Percentiles rank a stretch among this genome's conserved stretches.
Conservation (phyloP, 2,888 invertebrate genomes). For the Patella pellucida region DNA sequence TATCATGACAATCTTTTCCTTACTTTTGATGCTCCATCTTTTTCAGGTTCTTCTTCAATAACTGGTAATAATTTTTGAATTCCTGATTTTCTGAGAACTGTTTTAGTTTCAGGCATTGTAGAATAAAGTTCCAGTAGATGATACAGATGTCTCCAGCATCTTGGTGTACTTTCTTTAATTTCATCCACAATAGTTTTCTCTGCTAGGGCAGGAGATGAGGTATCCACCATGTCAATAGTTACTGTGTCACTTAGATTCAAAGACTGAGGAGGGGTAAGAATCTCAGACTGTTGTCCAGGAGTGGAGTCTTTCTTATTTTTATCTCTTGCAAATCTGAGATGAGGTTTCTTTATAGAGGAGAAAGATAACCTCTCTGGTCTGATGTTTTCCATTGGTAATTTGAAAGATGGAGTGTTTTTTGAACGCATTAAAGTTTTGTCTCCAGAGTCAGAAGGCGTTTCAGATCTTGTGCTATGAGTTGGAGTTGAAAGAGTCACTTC, state of each 20-base stretch:
- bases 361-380: slow-evolving; percentile 34
- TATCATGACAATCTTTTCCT: not conserved
- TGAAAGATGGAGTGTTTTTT: slow-evolving; percentile 36
- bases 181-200: slow-evolving; percentile 70
- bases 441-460: slow-evolving; percentile 12
- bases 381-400: slow-evolving; percentile 39
- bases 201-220: slow-evolving; percentile 67
- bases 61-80: slow-evolving; percentile 51
- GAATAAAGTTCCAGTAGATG: slow-evolving; percentile 92
- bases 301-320: slow-evolving; percentile 30
- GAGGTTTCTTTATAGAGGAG: slow-evolving; percentile 37
- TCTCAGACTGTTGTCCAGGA: slow-evolving; percentile 42
- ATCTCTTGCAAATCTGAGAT: slow-evolving; percentile 47
- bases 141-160: slow-evolving; percentile 95
- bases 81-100: slow-evolving; percentile 74
- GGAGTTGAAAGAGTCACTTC: slow-evolving; percentile 20
- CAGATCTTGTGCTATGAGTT: slow-evolving; percentile 22
- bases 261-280: slow-evolving; percentile 61
- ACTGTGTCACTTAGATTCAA: slow-evolving; percentile 69
- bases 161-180: slow-evolving; percentile 76
- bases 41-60: slow-evolving; percentile 71
- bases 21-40: slow-evolving; percentile 35
- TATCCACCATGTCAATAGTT: slow-evolving; percentile 63
- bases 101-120: slow-evolving; percentile 94
- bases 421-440: slow-evolving; percentile 18